A percentile compares a stretch with the other conserved stretches of the same genome.
phyloP scores from a whole-genome alignment of 2,797 vertebrate genomes.

The Cichlasoma orientale region DNA sequence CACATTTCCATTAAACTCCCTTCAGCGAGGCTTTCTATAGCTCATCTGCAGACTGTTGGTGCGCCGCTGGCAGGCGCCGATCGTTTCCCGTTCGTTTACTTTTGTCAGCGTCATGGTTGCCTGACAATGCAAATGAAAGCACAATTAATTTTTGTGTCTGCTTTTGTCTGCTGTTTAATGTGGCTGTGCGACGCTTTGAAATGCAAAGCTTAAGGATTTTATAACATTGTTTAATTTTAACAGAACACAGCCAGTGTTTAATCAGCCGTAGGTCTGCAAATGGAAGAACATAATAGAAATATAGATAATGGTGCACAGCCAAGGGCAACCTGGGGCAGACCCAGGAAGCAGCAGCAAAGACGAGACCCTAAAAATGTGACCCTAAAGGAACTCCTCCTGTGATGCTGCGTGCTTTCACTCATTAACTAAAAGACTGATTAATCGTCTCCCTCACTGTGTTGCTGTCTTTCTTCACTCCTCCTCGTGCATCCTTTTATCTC shows the following conservation, averaged over 20 bases:
- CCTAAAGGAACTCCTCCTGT: neutral
- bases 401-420: neutral
- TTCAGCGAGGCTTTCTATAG: neutral
- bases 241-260: neutral
- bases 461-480: neutral
- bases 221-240: neutral
- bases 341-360: neutral
- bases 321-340: no score
- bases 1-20: neutral
- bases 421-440: neutral
- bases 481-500: neutral
- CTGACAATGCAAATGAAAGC: neutral
- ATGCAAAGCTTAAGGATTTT: neutral
- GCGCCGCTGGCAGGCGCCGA: neutral
- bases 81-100: neutral
- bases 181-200: neutral
- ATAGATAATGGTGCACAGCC: neutral
- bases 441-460: neutral
- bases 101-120: neutral
- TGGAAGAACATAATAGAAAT: neutral
- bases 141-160: neutral
- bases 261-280: neutral
- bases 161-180: neutral
- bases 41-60: neutral
- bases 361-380: neutral